A percentile compares a stretch with the other conserved stretches of the same genome.
Evolutionary conservation across 1,140 invertebrate genomes (phyloP).

Genomic region (Pseudobourletiella spinata): DNA sequence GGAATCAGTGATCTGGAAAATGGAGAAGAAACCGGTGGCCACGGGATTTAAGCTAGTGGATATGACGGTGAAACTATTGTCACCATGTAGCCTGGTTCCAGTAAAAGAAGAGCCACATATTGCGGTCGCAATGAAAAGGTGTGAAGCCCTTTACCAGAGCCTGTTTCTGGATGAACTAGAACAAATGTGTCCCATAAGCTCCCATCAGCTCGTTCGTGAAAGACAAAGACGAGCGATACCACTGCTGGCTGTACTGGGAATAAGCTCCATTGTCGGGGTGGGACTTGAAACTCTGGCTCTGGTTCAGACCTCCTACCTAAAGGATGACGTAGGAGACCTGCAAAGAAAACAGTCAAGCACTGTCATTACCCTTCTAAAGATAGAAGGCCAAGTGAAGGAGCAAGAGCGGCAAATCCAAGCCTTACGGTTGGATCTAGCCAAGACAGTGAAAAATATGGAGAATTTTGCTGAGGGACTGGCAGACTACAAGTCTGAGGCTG

Average conservation of each 20-base stretch:
- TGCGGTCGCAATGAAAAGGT: neutral
- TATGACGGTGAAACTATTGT: slow-evolving; percentile 2
- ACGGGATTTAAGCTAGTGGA: neutral
- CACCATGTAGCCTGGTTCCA: neutral
- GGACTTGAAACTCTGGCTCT: neutral
- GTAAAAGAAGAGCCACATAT: neutral
- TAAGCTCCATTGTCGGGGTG: neutral
- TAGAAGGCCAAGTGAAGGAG: neutral
- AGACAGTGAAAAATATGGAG: neutral
- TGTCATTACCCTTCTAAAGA: neutral
- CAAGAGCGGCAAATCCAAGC: neutral
- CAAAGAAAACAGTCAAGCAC: too few species aligned
- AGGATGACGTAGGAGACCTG: too few species aligned
- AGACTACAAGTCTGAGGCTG: neutral
- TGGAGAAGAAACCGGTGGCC: neutral
- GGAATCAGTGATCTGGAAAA: neutral
- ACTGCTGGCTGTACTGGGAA: neutral
- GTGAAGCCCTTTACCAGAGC: neutral
- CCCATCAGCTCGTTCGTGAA: neutral
- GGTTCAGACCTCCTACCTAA: too few species aligned
- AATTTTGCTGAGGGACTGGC: neutral
- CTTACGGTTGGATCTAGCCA: neutral
- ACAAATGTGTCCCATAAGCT: neutral
- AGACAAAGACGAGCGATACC: neutral
- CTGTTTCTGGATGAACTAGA: neutral